Percentiles rank a stretch among this genome's conserved stretches.
Evolutionary conservation across 2,113 vertebrate genomes (phyloP).

Genomic region (Melanotaenia duboulayi): DNA sequence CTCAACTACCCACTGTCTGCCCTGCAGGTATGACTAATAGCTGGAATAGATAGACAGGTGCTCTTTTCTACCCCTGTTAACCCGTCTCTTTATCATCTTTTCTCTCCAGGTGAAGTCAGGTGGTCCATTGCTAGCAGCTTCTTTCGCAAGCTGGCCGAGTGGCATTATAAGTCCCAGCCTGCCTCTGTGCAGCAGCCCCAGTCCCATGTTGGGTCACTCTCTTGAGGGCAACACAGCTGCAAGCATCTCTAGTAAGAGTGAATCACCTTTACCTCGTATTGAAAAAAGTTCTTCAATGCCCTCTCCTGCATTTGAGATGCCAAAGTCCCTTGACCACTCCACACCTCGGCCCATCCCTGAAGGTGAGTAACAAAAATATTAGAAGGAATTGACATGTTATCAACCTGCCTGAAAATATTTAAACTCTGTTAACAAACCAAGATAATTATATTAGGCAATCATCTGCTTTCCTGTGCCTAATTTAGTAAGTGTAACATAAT

Average conservation of each 20-base stretch:
- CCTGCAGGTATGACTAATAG: slow-evolving; percentile 72
- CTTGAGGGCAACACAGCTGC: slow-evolving; percentile 90
- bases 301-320: slow-evolving; percentile 86
- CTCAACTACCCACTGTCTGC: slow-evolving; percentile 88
- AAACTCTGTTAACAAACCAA: neutral
- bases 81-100: neutral
- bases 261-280: slow-evolving; percentile 87
- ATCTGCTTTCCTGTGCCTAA: slow-evolving; percentile 30
- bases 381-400: slow-evolving; percentile 13
- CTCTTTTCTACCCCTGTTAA: neutral
- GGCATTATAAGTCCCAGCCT: slow-evolving; percentile 87
- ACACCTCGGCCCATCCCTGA: slow-evolving; percentile 91
- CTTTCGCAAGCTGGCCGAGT: slow-evolving; percentile 92
- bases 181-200: slow-evolving; percentile 86
- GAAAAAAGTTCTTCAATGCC: slow-evolving; percentile 86
- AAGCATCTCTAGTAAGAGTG: slow-evolving; percentile 89
- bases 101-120: slow-evolving; percentile 87
- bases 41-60: neutral
- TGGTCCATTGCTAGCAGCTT: slow-evolving; percentile 88
- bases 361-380: slow-evolving; percentile 78
- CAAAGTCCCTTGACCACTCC: slow-evolving; percentile 91
- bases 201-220: slow-evolving; percentile 85
- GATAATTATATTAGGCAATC: slow-evolving; percentile 57
- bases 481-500: slow-evolving; percentile 27
- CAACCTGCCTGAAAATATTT: slow-evolving; percentile 40